Percentiles rank a stretch among this genome's conserved stretches.
Conservation (phyloP, 2,888 invertebrate species). For the Plagiodera versicolora region DNA sequence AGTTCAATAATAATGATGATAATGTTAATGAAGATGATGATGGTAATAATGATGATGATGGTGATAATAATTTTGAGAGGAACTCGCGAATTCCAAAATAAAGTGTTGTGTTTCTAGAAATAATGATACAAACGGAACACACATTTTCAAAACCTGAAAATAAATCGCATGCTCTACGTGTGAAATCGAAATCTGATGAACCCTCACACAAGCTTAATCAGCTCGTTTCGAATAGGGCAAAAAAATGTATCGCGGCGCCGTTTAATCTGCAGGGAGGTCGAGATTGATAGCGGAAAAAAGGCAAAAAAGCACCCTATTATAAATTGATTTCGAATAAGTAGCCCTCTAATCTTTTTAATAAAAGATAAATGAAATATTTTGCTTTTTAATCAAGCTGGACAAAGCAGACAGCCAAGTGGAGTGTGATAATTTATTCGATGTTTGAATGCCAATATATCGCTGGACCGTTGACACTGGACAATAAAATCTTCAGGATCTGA, state of each 20-base stretch:
- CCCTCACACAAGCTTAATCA: slow-evolving; percentile 33
- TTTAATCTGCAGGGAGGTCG: slow-evolving; percentile 36
- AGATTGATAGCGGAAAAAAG: slow-evolving; percentile 35
- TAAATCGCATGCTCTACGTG: slow-evolving; percentile 12
- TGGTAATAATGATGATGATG: no score
- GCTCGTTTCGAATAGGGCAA: slow-evolving; percentile 30
- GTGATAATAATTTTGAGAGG: no score
- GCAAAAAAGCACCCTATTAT: slow-evolving; percentile 35
- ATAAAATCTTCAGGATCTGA: slow-evolving; percentile 22
- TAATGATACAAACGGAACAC: no score
- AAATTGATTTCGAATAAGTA: slow-evolving; percentile 41
- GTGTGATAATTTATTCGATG: slow-evolving; percentile 19
- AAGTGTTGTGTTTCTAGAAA: no score
- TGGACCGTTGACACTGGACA: slow-evolving; percentile 21
- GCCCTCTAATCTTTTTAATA: slow-evolving; percentile 42
- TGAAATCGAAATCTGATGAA: slow-evolving; percentile 36
- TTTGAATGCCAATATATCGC: slow-evolving; percentile 16
- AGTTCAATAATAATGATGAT: no score
- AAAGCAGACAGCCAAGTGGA: slow-evolving; percentile 27
- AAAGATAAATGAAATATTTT: slow-evolving; percentile 43
- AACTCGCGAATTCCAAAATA: no score
- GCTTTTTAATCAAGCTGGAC: slow-evolving; percentile 37
- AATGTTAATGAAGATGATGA: no score
- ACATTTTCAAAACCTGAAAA: neutral
- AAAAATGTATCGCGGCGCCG: slow-evolving; percentile 32